A percentile compares a stretch with the other conserved stretches of the same genome.
These are phyloP conservation scores for Lophius americanus DNA, from an alignment of 2,797 vertebrate genomes.

Conservation along the genomic window DNA sequence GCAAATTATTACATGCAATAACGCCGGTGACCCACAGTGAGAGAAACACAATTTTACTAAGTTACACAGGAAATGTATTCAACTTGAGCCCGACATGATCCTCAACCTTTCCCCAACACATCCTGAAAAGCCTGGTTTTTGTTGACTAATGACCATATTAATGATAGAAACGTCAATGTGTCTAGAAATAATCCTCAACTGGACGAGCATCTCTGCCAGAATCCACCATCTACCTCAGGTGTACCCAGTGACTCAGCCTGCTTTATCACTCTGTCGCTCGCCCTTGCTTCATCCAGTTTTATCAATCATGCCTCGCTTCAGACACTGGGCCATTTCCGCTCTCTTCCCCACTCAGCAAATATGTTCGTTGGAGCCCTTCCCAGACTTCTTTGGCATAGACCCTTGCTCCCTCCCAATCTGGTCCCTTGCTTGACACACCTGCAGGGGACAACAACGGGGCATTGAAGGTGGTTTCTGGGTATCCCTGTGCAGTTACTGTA, in stretches of 20 bases:
- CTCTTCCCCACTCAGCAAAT: constrained; percentile 85
- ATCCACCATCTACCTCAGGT: constrained; percentile 26
- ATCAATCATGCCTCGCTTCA: constrained; percentile 64
- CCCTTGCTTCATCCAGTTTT: constrained; percentile 76
- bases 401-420: constrained; percentile 75
- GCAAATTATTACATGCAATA: too few relatives aligned
- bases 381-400: constrained; percentile 81
- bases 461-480: constrained; percentile 59
- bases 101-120: too few relatives aligned
- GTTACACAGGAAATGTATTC: too few relatives aligned
- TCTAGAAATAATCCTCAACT: not conserved
- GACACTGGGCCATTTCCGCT: constrained; percentile 83
- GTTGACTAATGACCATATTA: too few relatives aligned
- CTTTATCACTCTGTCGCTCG: constrained; percentile 63
- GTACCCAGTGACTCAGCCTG: constrained; percentile 53
- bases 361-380: constrained; percentile 86
- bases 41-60: too few relatives aligned
- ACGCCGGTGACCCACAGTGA: too few relatives aligned
- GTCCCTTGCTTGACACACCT: constrained; percentile 76
- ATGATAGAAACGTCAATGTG: not conserved
- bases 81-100: too few relatives aligned
- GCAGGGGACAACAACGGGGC: constrained; percentile 77
- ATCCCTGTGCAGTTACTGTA: constrained; percentile 54
- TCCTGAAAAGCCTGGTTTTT: too few relatives aligned
- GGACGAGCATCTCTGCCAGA: constrained; percentile 1